Conservation (phyloP, 2,113 vertebrate genomes). For the Thunnus maccoyii region DNA sequence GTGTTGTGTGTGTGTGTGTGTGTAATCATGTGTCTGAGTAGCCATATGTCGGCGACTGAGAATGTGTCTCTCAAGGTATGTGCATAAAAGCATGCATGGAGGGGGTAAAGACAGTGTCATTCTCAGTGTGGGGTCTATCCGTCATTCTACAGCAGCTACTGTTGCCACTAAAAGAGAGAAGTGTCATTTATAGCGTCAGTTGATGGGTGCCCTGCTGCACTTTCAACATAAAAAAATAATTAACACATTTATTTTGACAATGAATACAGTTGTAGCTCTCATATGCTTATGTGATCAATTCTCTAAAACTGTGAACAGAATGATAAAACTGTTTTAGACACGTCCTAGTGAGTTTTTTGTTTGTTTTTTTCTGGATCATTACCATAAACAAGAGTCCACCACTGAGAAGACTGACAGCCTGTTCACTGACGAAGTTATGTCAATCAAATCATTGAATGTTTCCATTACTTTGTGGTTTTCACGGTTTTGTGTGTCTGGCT, state of each 20-base stretch:
- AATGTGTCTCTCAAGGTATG: neutral
- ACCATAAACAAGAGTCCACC: slow-evolving; percentile 18
- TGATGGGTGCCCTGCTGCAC: neutral
- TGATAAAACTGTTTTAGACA: too few species aligned
- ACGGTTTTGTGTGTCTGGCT: neutral
- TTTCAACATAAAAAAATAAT: slow-evolving; percentile 8
- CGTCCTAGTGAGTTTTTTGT: too few species aligned
- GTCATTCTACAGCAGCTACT: slow-evolving; percentile 16
- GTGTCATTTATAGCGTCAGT: neutral
- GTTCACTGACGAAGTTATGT: neutral
- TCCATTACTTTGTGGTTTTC: neutral
- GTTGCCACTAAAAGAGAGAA: slow-evolving; percentile 5
- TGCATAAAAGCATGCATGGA: slow-evolving; percentile 12
- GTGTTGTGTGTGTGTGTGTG: neutral
- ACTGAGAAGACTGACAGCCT: neutral
- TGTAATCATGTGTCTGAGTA: neutral
- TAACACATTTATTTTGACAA: neutral
- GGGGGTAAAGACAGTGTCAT: slow-evolving; percentile 19
- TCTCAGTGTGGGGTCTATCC: slow-evolving; percentile 18
- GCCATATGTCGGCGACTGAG: neutral
- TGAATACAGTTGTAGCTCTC: neutral
- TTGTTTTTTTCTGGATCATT: slow-evolving; percentile 1
- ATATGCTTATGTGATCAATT: neutral
- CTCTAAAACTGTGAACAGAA: neutral
- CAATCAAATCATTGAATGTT: neutral